phyloP scores from a whole-genome alignment of 2,888 invertebrate genomes.

The Drosophila meridiana region DNA sequence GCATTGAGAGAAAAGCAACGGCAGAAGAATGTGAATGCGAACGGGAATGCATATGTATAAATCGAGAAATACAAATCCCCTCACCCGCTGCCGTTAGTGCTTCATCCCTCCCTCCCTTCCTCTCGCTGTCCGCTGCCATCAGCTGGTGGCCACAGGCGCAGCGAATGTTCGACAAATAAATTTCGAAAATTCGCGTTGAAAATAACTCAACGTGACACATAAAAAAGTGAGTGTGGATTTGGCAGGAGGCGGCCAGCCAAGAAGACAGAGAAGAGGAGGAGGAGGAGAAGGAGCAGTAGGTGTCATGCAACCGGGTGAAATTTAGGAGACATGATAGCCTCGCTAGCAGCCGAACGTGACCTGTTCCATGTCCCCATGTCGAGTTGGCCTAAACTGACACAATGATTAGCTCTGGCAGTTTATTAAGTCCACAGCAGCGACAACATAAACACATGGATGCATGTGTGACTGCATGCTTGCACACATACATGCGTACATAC shows the following conservation, averaged over 20 bases:
- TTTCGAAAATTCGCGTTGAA: constrained; percentile 72
- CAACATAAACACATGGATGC: constrained; percentile 10
- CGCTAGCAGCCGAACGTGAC: constrained; percentile 41
- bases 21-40: constrained; percentile 60
- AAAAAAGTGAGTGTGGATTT: constrained; percentile 47
- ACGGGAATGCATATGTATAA: constrained; percentile 51
- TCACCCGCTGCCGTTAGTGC: background rate
- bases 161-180: constrained; percentile 69
- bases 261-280: background rate
- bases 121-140: background rate
- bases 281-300: background rate
- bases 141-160: constrained; percentile 33
- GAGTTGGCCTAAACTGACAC: constrained; percentile 31
- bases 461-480: background rate
- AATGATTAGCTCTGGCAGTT: constrained; percentile 41
- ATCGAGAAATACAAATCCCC: constrained; percentile 44
- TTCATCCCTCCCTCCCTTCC: background rate
- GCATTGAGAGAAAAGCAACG: constrained; percentile 33
- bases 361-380: constrained; percentile 21
- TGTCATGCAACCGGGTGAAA: constrained; percentile 24
- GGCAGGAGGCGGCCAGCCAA: constrained; percentile 13
- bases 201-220: constrained; percentile 72
- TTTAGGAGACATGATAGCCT: constrained; percentile 38
- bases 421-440: constrained; percentile 24
- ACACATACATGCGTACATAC: background rate